Evolutionary conservation across 2,888 invertebrate species (phyloP), one percentile per base, ranked within the genome.

Genomic region (Plagodis pulveraria): DNA sequence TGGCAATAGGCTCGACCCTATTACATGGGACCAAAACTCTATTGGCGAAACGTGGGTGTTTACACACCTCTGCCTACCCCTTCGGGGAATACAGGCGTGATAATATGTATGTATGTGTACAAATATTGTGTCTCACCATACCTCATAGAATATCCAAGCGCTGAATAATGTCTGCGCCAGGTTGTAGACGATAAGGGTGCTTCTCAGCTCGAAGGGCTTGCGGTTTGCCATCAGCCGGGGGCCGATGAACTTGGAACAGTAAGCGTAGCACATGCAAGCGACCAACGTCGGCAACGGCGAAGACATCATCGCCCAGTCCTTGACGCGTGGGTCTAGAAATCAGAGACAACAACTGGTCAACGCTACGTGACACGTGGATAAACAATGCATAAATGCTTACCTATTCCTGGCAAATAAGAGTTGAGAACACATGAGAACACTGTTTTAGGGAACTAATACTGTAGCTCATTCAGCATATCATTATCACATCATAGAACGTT

Each of bases 141-240:
- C 98, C 96, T 98, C 98, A 84, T 97, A 96, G 91, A 98, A 98
- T 86, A 98, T 96, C 96, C 97, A 98, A 64, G 96, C 94, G 81
- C 98, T 98, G 88, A 98, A 96, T 72, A 97, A 78, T 36, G 98
- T 98, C 94, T 98, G 98, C 78, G 96, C 94, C 69, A 98, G 94
- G 91, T 99, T 99, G 89, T 98, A 98, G 68, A 96, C 87, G 72
- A 98, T 95, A 80, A 99, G 95, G 58, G 96, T 84, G 73, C 94
- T 94, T 74, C 97, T 94, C 66, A 98, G 93, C 80, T 97, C 95
- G 89, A 97, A 96, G 45, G 98, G 97, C 89, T 98, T 97, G 67
- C 98, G 94, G 84, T 98, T 96, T 75, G 96, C 96, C 98, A 99
- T 99, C 57, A 97, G 85, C 75, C 94, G 93, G 51, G 98, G 98